Evolutionary conservation across 2,797 vertebrate genomes (phyloP), one percentile per base, ranked within the genome.

Genomic region (Catamblyrhynchus diadema): DNA sequence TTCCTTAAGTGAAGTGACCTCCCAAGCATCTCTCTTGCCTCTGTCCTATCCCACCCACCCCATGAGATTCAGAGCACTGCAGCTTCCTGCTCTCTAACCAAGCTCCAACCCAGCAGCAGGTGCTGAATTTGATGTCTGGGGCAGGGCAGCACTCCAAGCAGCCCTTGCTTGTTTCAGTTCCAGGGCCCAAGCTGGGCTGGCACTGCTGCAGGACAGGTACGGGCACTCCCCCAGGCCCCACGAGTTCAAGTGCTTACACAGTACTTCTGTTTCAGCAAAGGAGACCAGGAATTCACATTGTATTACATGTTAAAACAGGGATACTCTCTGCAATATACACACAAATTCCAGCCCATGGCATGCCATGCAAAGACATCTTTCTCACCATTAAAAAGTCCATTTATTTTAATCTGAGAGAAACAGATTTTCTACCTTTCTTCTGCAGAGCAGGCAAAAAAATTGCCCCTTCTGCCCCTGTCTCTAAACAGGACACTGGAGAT

Each of bases 1-100:
- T 61, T 87, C 54, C 30, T 57, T 48, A n/a, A 32, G 27, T 0
- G 0, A 3, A 2, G 50, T 7, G 22, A 42, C 41, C 44, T n/a
- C 62, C 51, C 22, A 42, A 41, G 35, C 32, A 15, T 21, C 15
- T 45, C 4, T 23, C 28, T 23, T 28, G 28, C 23, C 23, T n/a
- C 30, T 41, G 28, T 15, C 24, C 10, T 10, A 5, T 6, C 7
- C 30, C 16, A 14, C 20, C 4, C 12, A 24, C 1, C 8, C 18
- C 32, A 15, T 0, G 24, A 53, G 54, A 39, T 3, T 3, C 1
- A 15, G 10, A 42, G 45, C 37, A 17, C 10, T 5, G 39, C 45
- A 22, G 30, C 12, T 85, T 44, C 24, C 20, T 39, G 57, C 54
- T n/a, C 32, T 65, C 30, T 6, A 12, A 20, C 22, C 54, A 5